Evolutionary conservation across 2,113 vertebrate genomes (phyloP), one percentile per base, ranked within the genome.

Genomic region (Trochalopteron elliotii): DNA sequence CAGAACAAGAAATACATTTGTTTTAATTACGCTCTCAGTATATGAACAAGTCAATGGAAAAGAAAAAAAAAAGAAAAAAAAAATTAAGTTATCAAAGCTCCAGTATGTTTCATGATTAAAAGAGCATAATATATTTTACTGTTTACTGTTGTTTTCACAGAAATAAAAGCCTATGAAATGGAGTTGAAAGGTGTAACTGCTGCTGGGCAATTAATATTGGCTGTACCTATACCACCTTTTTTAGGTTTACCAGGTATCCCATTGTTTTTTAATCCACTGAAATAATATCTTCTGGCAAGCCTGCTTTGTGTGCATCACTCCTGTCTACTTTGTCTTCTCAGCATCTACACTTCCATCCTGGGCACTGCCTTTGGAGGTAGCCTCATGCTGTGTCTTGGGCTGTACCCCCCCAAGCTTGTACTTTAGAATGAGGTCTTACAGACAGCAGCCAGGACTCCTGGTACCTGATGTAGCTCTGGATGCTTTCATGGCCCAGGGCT

Each of bases 91-190:
- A 59, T n/a, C 22, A 64, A 39, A 81, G 12, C 31, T 40, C 21
- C 40, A 37, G 30, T 84, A 40, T 30, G 17, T 79, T 87, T 90
- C 60, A 74, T 90, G 24, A 55, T 93, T 94, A 82, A 69, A 57
- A 70, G 11, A 60, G 11, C 42, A 27, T n/a, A 78, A 37, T 63
- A 19, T 39, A 76, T 74, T 60, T 57, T 40, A 23, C 18, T 40
- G 37, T 39, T 33, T 83, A 75, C 13, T 94, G 16, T 9, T 86
- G 15, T 90, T 95, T 87, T 75, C 57, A 94, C 40, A 71, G 74
- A 71, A 88, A 78, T 64, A 77, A 80, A 94, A 92, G 23, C 23
- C 50, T 67, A 33, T 81, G 59, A 83, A 57, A 39, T 70, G 37
- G 23, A 7, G 3, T 90, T 47, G 33, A 71, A 88, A 63, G 21